Conservation (phyloP, 2,797 vertebrate species). For the Sebastes oblongus region DNA sequence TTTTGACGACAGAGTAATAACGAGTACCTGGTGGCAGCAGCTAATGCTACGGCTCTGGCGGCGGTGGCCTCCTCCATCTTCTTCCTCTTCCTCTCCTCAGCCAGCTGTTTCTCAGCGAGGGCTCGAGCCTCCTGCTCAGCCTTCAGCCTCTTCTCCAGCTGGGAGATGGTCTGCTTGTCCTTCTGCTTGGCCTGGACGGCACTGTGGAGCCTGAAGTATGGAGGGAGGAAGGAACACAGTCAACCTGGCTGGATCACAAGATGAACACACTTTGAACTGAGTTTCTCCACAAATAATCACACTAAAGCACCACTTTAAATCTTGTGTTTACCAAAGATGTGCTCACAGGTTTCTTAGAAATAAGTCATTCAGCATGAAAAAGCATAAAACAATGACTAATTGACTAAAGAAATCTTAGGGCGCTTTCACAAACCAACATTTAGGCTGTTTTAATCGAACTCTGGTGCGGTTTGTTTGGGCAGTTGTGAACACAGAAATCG, state of each 20-base stretch:
- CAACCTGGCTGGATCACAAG: neutral
- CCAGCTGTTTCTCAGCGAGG: constrained; percentile 93
- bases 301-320: no score
- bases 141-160: constrained; percentile 97
- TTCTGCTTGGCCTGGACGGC: constrained; percentile 97
- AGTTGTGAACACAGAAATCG: no score
- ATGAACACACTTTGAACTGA: neutral
- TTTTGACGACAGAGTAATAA: neutral
- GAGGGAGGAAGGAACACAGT: neutral
- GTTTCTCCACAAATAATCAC: no score
- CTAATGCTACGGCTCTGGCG: constrained; percentile 92
- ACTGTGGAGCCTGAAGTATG: constrained; percentile 88
- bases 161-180: constrained; percentile 96
- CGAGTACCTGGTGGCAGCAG: constrained; percentile 90
- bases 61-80: constrained; percentile 96
- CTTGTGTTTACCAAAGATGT: no score
- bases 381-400: no score
- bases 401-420: no score
- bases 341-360: no score
- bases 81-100: constrained; percentile 97
- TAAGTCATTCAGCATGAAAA: no score
- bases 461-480: no score
- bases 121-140: constrained; percentile 93
- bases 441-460: no score
- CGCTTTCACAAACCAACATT: no score